Base-by-base conservation (phyloP, 2,888 invertebrate genomes). In the Caenorhabditis panamensis region DNA sequence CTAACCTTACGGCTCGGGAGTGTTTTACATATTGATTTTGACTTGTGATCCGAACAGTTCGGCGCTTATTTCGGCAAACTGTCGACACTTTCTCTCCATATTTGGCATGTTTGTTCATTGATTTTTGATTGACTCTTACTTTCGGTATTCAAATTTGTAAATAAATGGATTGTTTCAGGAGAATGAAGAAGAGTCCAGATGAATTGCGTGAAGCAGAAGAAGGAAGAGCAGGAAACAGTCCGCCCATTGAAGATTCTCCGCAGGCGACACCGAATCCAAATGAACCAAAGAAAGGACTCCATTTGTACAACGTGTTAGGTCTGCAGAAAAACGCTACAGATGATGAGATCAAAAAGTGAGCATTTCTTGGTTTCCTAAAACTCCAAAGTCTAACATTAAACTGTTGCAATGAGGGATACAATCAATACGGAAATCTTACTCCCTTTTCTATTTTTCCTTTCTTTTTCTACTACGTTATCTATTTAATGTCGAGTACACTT, bases 321-420 rank as follows among this genome's bases (percentile, higher is more conserved):
- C 41, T 90, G 18, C 71, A 82, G 28, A 89, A 89, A 78, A 85
- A 81, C 28, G 88, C 89, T 24, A 89, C 89, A 1, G 89, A 89
- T 5, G 90, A 90, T n/a, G 89, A 89, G 18, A 90, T 90, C 41
- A 90, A 90, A 77, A 84, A 82, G 82, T 73, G 59, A 66, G 78
- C 13, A 13, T 41, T 41, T 41, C 13, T 13, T 41, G 11, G 2
- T 41, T 6, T 13, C 4, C 9, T 6, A 31, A 31, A 31, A 31
- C 31, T 6, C 9, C 31, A 31, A 31, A 6, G n/a, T n/a, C n/a
- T n/a, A n/a, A n/a, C n/a, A n/a, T n/a, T n/a, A n/a, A n/a, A n/a
- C n/a, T n/a, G n/a, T n/a, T n/a, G n/a, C n/a, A n/a, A n/a, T n/a
- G n/a, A n/a, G n/a, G n/a, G n/a, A n/a, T n/a, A n/a, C n/a, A n/a